These are phyloP conservation scores for Patella pellucida DNA, from an alignment of 2,888 invertebrate genomes.

Conservation along the genomic window DNA sequence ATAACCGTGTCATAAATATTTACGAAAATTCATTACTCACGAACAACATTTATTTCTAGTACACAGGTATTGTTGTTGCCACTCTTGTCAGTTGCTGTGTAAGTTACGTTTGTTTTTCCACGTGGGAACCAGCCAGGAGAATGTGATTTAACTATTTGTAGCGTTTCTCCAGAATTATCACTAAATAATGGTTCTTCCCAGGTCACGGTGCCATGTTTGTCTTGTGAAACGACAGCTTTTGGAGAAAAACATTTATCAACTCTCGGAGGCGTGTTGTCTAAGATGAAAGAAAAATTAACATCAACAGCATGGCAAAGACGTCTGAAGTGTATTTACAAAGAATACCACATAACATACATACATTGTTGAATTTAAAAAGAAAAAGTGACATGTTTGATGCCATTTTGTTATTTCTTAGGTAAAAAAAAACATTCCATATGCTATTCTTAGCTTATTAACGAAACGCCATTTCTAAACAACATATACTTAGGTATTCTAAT, in stretches of 20 bases:
- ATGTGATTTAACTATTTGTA: conserved; percentile 64
- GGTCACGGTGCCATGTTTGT: conserved; percentile 53
- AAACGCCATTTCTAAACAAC: too few species aligned
- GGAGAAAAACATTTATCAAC: conserved; percentile 76
- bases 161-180: conserved; percentile 75
- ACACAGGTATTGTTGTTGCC: conserved; percentile 78
- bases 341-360: too few species aligned
- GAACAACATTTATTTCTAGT: conserved; percentile 75
- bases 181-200: conserved; percentile 77
- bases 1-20: background rate
- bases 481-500: too few species aligned
- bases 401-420: too few species aligned
- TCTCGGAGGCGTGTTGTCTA: conserved; percentile 76
- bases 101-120: conserved; percentile 76
- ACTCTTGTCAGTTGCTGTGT: conserved; percentile 77
- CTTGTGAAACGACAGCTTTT: conserved; percentile 72
- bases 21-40: conserved; percentile 46
- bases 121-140: conserved; percentile 74
- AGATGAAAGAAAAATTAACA: background rate
- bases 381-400: too few species aligned
- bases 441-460: too few species aligned
- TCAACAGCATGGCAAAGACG: too few species aligned
- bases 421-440: too few species aligned
- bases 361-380: too few species aligned
- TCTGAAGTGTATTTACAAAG: too few species aligned